Evolutionary conservation across 1,140 invertebrate genomes (phyloP), one percentile per base, ranked within the genome.

Genomic region (Popillia japonica): DNA sequence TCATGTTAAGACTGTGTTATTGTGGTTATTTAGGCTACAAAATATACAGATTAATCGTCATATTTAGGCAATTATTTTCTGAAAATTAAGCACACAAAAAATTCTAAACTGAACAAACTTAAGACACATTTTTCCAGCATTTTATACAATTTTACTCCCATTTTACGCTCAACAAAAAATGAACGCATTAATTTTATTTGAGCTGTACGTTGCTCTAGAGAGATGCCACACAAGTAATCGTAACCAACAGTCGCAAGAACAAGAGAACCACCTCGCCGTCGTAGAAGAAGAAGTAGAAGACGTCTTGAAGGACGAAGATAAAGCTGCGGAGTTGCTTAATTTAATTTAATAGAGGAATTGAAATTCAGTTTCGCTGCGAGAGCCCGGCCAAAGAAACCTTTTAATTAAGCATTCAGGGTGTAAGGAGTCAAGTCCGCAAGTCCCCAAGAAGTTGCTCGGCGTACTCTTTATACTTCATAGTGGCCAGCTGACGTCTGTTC

Each of bases 381-480:
- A 17, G 72, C 40, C 34, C 41, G 72, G 40, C 41, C 41, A 55
- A 76, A 76, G 75, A 76, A 76, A 55, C 75, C 75, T 75, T 83
- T 83, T 83, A 83, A 83, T 83, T 83, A 83, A 83, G 81, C 80
- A 83, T 79, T 74, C 77, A 73, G 80, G 59, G 77, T 72, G 64
- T 78, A 79, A 80, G 74, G 76, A 77, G 77, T 77, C 79, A 75
- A 78, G 77, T 78, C 77, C 72, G 68, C 72, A 78, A 48, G 34
- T 78, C 77, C 73, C 77, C 75, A 34, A 34, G 76, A 82, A 82
- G 79, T 81, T 81, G 59, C 72, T 80, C 80, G 76, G 72, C 27
- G 4, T 78, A 41, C 82, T 82, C 81, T 82, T 82, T 83, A 83
- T 83, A 83, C 83, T 83, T 83, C 83, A 82, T 83, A 80, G 78